Evolutionary conservation across 2,888 invertebrate genomes (phyloP), one percentile per base, ranked within the genome.

Genomic region (Rambutsinella grinnellia): DNA sequence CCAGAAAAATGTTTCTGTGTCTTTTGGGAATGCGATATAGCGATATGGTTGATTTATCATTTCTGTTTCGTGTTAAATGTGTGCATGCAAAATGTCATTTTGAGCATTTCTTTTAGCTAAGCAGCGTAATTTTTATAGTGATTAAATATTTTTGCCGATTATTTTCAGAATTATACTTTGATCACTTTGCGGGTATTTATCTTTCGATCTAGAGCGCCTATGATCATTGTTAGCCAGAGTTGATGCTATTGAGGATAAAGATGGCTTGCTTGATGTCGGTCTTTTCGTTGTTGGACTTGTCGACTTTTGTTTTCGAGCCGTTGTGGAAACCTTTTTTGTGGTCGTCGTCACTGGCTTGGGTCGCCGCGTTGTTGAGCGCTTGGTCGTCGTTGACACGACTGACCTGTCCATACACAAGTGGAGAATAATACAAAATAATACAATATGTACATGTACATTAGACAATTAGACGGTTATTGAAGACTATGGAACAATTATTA

Each of bases 121-220:
- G 36, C 5, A 36, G 13, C 13, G 36, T 36, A 13, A 36, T 5
- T 36, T 5, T 36, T 36, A 36, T 13, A 36, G 5, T 36, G 36
- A 36, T 36, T n/a, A n/a, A n/a, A n/a, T n/a, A n/a, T n/a, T n/a
- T n/a, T n/a, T n/a, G n/a, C n/a, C n/a, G n/a, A n/a, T n/a, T n/a
- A n/a, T n/a, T n/a, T n/a, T n/a, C n/a, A n/a, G n/a, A n/a, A n/a
- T 46, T 58, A 58, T 72, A 72, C 72, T 72, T 72, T 65, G 72
- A 44, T 65, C 72, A 23, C 57, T 65, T 24, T 49, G 65, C 51
- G 72, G 65, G 51, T n/a, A 60, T 65, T 65, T 65, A 49, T 65
- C 60, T 49, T 68, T 51, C 27, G 70, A 62, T 62, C 62, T 70
- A 5, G 23, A 36, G 21, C 72, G 72, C 49, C 72, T 28, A 58